Conservation (phyloP, 2,797 vertebrate species). For the Urocyon cinereoargenteus region DNA sequence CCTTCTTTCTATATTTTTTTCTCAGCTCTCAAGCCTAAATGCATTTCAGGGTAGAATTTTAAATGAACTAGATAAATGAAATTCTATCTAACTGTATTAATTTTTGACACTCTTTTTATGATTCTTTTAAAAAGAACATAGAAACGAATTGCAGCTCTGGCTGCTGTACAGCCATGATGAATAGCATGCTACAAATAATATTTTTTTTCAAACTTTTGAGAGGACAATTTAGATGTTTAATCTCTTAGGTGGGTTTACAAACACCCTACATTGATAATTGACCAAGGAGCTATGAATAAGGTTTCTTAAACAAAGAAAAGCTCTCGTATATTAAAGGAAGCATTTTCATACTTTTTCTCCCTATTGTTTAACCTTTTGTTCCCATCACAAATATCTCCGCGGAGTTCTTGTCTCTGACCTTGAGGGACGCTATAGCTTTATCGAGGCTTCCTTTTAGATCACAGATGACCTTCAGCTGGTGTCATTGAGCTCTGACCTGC, state of each 20-base stretch:
- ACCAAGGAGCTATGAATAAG: constrained; percentile 78
- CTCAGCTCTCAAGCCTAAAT: constrained; percentile 84
- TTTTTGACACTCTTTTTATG: constrained; percentile 86
- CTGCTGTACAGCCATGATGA: constrained; percentile 70
- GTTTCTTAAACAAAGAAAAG: constrained; percentile 93
- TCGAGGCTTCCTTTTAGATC: constrained; percentile 92
- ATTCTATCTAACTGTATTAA: constrained; percentile 86
- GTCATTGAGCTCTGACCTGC: constrained; percentile 98
- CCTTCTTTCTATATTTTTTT: constrained; percentile 85
- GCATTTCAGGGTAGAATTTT: constrained; percentile 86
- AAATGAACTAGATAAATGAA: constrained; percentile 85
- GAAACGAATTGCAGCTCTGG: constrained; percentile 71
- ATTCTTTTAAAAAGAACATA: constrained; percentile 83
- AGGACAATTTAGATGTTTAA: constrained; percentile 80
- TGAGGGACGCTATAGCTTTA: constrained; percentile 93
- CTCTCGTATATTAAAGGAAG: constrained; percentile 91
- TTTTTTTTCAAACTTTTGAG: constrained; percentile 81
- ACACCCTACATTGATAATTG: constrained; percentile 74
- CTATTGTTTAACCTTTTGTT: constrained; percentile 94
- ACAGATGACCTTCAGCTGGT: constrained; percentile 97
- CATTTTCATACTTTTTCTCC: constrained; percentile 90
- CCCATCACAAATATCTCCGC: constrained; percentile 93
- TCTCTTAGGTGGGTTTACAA: constrained; percentile 72
- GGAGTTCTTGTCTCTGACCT: constrained; percentile 98
- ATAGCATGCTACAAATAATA: constrained; percentile 81